Percentiles rank a stretch among this genome's conserved stretches.
These are phyloP conservation scores for Zosterops japonicus DNA, from an alignment of 2,113 vertebrate genomes.

Conservation along the genomic window DNA sequence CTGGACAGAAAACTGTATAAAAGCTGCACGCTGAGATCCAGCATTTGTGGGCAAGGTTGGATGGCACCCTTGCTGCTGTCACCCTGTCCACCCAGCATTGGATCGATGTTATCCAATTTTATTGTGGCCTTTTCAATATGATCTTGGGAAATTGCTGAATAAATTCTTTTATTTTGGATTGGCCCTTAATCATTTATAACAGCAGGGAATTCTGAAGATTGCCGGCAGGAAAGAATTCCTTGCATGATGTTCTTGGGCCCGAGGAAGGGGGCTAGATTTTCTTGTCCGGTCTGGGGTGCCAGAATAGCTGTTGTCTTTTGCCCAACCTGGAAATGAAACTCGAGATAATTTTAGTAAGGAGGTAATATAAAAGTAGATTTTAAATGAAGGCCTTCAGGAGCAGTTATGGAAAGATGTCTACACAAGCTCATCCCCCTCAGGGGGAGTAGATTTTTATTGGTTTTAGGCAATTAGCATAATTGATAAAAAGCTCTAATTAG, in stretches of 20 bases:
- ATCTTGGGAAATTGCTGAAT: too few relatives aligned
- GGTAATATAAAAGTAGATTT: background rate
- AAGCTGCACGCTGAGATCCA: too few relatives aligned
- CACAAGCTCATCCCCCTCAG: background rate
- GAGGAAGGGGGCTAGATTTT: background rate
- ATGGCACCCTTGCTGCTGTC: too few relatives aligned
- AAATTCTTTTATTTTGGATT: too few relatives aligned
- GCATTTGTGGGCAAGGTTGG: too few relatives aligned
- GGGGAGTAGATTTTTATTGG: background rate
- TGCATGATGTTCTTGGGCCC: fast-evolving
- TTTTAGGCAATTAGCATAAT: background rate
- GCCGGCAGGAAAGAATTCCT: background rate
- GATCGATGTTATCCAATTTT: too few relatives aligned
- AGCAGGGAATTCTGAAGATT: background rate
- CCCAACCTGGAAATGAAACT: background rate
- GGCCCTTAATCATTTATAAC: too few relatives aligned
- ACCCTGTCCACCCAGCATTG: too few relatives aligned
- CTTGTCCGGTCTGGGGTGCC: background rate
- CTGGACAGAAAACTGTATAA: too few relatives aligned
- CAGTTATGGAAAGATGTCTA: background rate
- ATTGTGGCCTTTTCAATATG: too few relatives aligned
- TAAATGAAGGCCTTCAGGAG: background rate
- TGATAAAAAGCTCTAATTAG: background rate
- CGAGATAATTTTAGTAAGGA: background rate
- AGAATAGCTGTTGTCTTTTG: background rate